Evolutionary conservation across 1,140 invertebrate species (phyloP).

Genomic region (Holotrichia oblita): DNA sequence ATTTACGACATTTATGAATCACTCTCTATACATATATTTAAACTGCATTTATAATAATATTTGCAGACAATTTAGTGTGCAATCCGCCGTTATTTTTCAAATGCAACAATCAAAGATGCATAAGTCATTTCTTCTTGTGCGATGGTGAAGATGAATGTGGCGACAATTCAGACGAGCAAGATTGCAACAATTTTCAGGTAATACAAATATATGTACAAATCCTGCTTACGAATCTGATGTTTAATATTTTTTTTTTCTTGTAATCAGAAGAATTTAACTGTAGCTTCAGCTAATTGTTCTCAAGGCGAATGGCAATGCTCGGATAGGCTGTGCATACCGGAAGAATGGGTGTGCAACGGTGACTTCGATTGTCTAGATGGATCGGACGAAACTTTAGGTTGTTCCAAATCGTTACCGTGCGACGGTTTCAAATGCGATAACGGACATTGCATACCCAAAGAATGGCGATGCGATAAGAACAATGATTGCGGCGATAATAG

Average conservation of each 20-base stretch:
- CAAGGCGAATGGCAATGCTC: conserved; percentile 61
- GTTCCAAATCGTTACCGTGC: conserved; percentile 49
- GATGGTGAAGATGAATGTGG: conserved; percentile 75
- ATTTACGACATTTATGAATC: too few relatives aligned
- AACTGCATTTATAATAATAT: too few relatives aligned
- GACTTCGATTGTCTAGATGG: conserved; percentile 74
- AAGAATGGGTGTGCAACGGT: conserved; percentile 68
- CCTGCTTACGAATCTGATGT: too few relatives aligned
- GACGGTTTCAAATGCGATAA: conserved; percentile 67
- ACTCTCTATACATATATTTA: too few relatives aligned
- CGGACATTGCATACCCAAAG: conserved; percentile 68
- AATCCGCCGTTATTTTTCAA: conserved; percentile 44
- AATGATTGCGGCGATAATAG: conserved; percentile 73
- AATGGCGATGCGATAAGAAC: conserved; percentile 72
- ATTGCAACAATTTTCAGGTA: conserved; percentile 62
- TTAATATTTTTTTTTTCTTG: not conserved
- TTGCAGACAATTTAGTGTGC: too few relatives aligned
- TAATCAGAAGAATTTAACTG: not conserved
- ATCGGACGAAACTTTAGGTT: conserved; percentile 68
- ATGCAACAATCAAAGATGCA: conserved; percentile 73
- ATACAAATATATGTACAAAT: too few relatives aligned
- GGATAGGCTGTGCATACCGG: conserved; percentile 66
- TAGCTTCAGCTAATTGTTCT: conserved; percentile 41
- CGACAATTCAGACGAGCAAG: conserved; percentile 72
- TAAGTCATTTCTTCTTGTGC: conserved; percentile 77